Evolutionary conservation across 1,140 invertebrate genomes (phyloP), one percentile per base, ranked within the genome.

Genomic region (Diprion similis): DNA sequence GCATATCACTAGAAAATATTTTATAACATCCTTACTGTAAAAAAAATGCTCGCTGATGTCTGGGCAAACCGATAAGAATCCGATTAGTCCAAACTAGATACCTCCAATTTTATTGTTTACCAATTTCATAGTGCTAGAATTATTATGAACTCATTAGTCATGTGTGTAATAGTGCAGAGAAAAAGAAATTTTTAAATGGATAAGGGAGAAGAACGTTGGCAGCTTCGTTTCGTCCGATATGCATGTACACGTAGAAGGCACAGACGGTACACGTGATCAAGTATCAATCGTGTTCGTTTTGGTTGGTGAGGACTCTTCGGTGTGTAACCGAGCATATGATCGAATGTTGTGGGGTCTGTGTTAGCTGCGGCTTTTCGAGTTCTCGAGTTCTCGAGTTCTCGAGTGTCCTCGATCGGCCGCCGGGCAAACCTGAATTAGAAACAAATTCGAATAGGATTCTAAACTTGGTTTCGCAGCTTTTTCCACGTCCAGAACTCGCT

Each of bases 1-100:
- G 76, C 64, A 79, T 80, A 76, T 80, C 78, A 78, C 75, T 67
- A 64, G 76, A 81, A 80, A 82, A 82, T 82, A 80, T 80, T 81
- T 81, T 78, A 68, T 70, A 81, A 82, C 80, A 80, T 73, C 76
- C 74, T 68, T 73, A 48, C 68, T 76, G 67, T 1, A 10, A 18
- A 37, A 37, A n/a, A n/a, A n/a, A 6, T 37, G 24, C 24, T 6
- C 2, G 24, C 24, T 6, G 24, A 37, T 6, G 24, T 37, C 24
- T 6, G 24, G 6, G 24, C 6, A 37, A 37, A 37, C 6, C 6
- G 6, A 37, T 37, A 37, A 37, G 24, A 37, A 6, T 37, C 24
- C 24, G 24, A 37, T 37, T 37, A 37, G 2, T 37, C 24, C 24
- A 37, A 37, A 37, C 24, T 3, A 37, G 24, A 6, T 37, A 6